A percentile compares a stretch with the other conserved stretches of the same genome.
These are phyloP conservation scores for Trypoxylon attenuatum DNA, from an alignment of 2,888 invertebrate genomes.

Conservation along the genomic window DNA sequence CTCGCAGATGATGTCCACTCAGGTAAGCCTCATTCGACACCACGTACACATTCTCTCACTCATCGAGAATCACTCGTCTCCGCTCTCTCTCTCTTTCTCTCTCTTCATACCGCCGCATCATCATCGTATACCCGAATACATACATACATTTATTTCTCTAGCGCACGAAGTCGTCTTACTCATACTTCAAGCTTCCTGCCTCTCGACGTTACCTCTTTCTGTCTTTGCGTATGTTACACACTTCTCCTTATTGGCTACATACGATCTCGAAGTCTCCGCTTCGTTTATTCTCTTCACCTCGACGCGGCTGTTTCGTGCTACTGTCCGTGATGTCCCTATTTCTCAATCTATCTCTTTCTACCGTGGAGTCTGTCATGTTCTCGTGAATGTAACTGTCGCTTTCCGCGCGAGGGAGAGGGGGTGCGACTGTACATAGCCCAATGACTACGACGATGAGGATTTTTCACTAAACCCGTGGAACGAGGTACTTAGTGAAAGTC, in stretches of 20 bases:
- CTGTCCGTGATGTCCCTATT: not conserved
- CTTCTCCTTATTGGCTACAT: not conserved
- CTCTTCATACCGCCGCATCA: conserved; percentile 60
- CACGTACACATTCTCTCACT: conserved; percentile 63
- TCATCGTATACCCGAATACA: conserved; percentile 55
- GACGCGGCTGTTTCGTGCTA: not conserved
- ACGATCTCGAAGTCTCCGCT: too few species aligned
- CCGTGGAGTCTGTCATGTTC: not conserved
- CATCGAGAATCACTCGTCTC: conserved; percentile 63
- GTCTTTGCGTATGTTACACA: conserved; percentile 6
- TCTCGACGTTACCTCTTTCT: conserved; percentile 34
- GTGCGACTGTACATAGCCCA: too few species aligned
- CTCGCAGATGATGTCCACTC: conserved; percentile 88
- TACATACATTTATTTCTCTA: conserved; percentile 23
- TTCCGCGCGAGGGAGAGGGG: not conserved
- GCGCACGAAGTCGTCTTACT: conserved; percentile 37
- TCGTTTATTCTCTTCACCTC: not conserved
- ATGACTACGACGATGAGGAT: too few species aligned
- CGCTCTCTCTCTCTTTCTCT: conserved; percentile 39
- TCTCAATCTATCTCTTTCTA: not conserved
- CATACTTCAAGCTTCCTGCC: conserved; percentile 45
- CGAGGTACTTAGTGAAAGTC: too few species aligned
- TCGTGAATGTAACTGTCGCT: not conserved
- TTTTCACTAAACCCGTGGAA: too few species aligned
- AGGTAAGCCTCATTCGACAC: conserved; percentile 76